These are phyloP conservation scores for Carcina quercana DNA, from an alignment of 2,888 invertebrate genomes.

Conservation along the genomic window DNA sequence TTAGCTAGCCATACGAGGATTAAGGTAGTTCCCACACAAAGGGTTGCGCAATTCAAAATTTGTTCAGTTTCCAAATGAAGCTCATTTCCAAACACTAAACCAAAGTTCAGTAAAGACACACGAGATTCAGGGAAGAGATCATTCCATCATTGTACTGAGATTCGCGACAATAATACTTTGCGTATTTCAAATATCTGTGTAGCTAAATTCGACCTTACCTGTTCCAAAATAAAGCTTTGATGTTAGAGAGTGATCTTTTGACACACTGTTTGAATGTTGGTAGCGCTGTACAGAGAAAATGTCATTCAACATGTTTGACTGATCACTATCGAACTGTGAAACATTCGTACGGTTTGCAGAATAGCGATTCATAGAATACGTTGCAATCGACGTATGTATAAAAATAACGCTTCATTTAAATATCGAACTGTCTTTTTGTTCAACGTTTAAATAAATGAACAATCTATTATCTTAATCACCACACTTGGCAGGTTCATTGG, in stretches of 20 bases:
- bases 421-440: too few relatives aligned
- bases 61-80: conserved; percentile 2
- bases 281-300: conserved; percentile 29
- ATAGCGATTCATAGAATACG: too few relatives aligned
- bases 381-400: too few relatives aligned
- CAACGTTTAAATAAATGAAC: too few relatives aligned
- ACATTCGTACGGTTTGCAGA: conserved; percentile 31
- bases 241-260: conserved; percentile 2
- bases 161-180: conserved; percentile 2
- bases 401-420: too few relatives aligned
- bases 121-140: conserved; percentile 14
- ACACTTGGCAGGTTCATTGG: too few relatives aligned
- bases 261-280: conserved; percentile 6
- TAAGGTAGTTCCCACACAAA: background rate
- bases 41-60: background rate
- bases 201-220: background rate
- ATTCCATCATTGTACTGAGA: conserved; percentile 14
- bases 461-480: too few relatives aligned
- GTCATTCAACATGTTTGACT: conserved; percentile 43
- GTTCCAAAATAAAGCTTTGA: conserved; percentile 3
- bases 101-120: conserved; percentile 14
- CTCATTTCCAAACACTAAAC: conserved; percentile 12
- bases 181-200: background rate
- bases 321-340: conserved; percentile 45
- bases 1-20: background rate